Conservation (phyloP, 2,888 invertebrate genomes). For the Trimorus sp. region DNA sequence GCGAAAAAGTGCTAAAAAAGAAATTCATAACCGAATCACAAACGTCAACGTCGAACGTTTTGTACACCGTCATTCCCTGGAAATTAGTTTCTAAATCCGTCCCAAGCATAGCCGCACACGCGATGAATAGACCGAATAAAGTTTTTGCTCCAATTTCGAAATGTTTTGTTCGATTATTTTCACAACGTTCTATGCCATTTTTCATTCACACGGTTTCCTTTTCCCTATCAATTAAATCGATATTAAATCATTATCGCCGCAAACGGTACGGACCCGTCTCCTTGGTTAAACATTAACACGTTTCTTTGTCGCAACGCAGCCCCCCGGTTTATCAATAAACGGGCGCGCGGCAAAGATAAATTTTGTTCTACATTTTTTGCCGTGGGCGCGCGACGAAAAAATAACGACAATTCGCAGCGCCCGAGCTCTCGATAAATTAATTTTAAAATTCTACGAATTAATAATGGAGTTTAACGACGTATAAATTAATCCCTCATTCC, state of each 20-base stretch:
- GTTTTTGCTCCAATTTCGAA: conserved; percentile 48
- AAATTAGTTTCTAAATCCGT: conserved; percentile 58
- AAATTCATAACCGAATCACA: conserved; percentile 36
- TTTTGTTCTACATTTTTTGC: no score
- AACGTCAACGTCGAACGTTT: conserved; percentile 31
- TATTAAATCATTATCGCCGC: background rate
- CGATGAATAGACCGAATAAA: conserved; percentile 43
- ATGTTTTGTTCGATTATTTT: conserved; percentile 45
- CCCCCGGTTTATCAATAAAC: no score
- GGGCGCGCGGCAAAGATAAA: no score
- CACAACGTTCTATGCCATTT: conserved; percentile 23
- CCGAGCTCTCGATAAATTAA: background rate
- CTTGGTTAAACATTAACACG: no score
- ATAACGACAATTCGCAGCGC: no score
- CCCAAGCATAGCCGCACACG: conserved; percentile 42
- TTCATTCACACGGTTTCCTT: conserved; percentile 23
- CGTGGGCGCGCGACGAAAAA: no score
- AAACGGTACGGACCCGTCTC: no score
- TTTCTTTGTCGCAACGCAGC: no score
- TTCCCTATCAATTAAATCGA: conserved; percentile 27
- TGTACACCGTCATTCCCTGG: conserved; percentile 40
- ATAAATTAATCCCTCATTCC: conserved; percentile 35
- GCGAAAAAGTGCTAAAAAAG: conserved; percentile 16
- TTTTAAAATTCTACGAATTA: background rate
- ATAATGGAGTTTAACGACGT: background rate